Percentiles rank a stretch among this genome's conserved stretches.
These are phyloP conservation scores for Crioceris asparagi DNA, from an alignment of 2,888 invertebrate species.

Conservation along the genomic window DNA sequence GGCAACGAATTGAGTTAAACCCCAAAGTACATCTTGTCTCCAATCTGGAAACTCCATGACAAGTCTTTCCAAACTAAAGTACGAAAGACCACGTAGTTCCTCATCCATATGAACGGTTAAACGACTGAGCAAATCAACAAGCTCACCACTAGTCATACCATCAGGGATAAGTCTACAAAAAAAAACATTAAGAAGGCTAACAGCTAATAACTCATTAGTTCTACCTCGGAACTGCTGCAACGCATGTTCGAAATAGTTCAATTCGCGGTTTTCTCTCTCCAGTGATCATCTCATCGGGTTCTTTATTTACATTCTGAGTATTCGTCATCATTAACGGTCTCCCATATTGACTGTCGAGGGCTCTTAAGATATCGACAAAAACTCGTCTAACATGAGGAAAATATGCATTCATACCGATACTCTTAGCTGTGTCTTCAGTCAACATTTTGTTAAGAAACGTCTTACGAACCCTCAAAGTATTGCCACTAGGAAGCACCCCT, in stretches of 20 bases:
- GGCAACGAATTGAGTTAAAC: constrained; percentile 89
- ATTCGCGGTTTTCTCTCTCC: constrained; percentile 97
- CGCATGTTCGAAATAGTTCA: constrained; percentile 94
- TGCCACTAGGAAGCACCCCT: constrained; percentile 89
- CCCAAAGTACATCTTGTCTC: constrained; percentile 90
- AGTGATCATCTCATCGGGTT: constrained; percentile 82
- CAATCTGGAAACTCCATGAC: constrained; percentile 95
- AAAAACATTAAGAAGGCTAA: constrained; percentile 1
- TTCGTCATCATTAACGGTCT: constrained; percentile 95
- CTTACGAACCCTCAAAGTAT: constrained; percentile 83
- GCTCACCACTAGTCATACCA: constrained; percentile 88
- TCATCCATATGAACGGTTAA: constrained; percentile 98
- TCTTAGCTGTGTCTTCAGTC: constrained; percentile 91
- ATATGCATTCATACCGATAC: constrained; percentile 94
- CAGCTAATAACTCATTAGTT: too few relatives aligned
- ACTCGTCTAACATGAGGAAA: constrained; percentile 93
- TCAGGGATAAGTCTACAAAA: constrained; percentile 69
- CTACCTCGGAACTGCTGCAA: constrained; percentile 81
- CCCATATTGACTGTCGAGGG: constrained; percentile 91
- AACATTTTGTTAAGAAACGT: constrained; percentile 94
- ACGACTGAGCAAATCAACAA: constrained; percentile 87
- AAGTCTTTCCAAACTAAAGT: constrained; percentile 90
- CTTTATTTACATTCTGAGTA: constrained; percentile 90
- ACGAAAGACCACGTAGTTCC: constrained; percentile 85
- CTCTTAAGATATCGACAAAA: constrained; percentile 89